Percentiles rank a stretch among this genome's conserved stretches.
These are phyloP conservation scores for Drosophila arizonae DNA, from an alignment of 1,140 invertebrate species.

Conservation along the genomic window DNA sequence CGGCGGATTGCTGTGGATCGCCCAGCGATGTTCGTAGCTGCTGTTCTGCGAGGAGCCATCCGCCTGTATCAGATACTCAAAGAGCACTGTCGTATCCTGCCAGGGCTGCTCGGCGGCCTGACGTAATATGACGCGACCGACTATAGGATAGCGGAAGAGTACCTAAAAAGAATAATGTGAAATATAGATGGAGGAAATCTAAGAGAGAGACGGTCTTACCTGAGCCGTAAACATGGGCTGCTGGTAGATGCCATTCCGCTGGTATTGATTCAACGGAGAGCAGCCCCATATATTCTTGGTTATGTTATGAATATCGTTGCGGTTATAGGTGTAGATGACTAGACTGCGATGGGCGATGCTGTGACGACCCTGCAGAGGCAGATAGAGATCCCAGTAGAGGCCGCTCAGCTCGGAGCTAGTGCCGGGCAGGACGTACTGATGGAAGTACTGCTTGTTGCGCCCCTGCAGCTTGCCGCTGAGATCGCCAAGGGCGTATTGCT, in stretches of 20 bases:
- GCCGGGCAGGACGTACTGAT: constrained; percentile 87
- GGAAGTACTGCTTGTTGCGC: constrained; percentile 87
- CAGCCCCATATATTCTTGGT: constrained; percentile 88
- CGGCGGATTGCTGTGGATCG: constrained; percentile 85
- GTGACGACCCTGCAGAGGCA: constrained; percentile 91
- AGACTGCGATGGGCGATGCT: constrained; percentile 92
- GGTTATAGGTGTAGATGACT: constrained; percentile 89
- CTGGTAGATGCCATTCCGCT: constrained; percentile 87
- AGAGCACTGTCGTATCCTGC: constrained; percentile 90
- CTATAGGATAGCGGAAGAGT: constrained; percentile 92
- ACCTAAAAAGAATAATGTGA: constrained; percentile 74
- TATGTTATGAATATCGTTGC: constrained; percentile 83
- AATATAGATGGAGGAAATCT: no score
- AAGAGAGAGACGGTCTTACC: constrained; percentile 35
- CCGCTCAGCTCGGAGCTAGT: constrained; percentile 88
- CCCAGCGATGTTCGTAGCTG: constrained; percentile 90
- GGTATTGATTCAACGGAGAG: constrained; percentile 86
- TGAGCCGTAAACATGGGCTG: constrained; percentile 89
- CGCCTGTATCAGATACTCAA: constrained; percentile 91
- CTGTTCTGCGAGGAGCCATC: constrained; percentile 92
- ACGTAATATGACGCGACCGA: constrained; percentile 92
- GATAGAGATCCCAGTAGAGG: constrained; percentile 91
- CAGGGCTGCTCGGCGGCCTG: constrained; percentile 90
- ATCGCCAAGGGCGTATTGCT: constrained; percentile 94
- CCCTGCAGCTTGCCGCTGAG: constrained; percentile 93